Evolutionary conservation across 2,113 vertebrate species (phyloP).

Genomic region (Gallinago undulata): DNA sequence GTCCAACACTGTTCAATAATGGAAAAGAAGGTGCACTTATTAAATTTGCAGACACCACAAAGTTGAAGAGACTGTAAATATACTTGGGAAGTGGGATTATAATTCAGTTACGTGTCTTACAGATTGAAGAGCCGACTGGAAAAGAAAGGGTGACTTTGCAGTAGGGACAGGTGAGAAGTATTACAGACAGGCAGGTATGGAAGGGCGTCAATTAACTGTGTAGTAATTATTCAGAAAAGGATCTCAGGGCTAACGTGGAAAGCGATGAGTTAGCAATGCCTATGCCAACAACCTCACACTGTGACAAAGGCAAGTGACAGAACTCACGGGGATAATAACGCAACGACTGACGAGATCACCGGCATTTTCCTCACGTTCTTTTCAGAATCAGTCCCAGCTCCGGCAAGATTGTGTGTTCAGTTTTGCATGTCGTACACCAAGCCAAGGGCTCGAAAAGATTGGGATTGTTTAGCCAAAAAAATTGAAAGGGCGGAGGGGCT

Average conservation of each 20-base stretch:
- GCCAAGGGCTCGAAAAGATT: background rate
- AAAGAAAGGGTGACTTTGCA: background rate
- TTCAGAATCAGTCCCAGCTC: background rate
- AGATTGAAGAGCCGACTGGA: background rate
- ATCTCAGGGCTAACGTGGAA: background rate
- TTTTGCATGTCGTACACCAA: background rate
- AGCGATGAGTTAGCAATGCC: background rate
- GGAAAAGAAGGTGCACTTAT: background rate
- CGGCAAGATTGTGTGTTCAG: background rate
- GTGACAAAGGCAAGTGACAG: background rate
- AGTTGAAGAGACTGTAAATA: background rate
- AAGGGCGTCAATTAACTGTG: background rate
- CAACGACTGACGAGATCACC: background rate
- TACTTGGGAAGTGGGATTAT: background rate
- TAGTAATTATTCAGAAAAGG: background rate
- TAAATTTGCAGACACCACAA: background rate
- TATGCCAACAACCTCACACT: background rate
- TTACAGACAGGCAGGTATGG: background rate
- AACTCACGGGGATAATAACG: background rate
- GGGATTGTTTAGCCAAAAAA: background rate
- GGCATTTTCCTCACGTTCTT: background rate
- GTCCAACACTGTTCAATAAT: background rate
- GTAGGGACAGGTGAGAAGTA: background rate
- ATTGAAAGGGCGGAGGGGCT: rapidly evolving
- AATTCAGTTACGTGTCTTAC: background rate